These are phyloP conservation scores for Metopia argyrocephala DNA, from an alignment of 2,888 invertebrate species.

Conservation along the genomic window DNA sequence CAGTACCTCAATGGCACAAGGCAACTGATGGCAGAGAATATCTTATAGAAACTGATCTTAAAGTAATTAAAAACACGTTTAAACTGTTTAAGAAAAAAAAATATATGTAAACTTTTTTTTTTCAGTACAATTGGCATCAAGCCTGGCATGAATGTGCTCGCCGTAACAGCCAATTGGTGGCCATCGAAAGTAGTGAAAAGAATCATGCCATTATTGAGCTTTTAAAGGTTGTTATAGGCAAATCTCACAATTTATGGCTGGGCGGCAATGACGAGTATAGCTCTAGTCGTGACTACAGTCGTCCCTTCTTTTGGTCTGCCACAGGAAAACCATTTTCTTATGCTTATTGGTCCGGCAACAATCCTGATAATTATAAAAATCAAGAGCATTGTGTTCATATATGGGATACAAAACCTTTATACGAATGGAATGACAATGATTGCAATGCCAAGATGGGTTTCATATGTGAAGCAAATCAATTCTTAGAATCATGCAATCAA, in stretches of 20 bases:
- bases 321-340: slow-evolving; percentile 4
- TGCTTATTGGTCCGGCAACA: slow-evolving; percentile 17
- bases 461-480: slow-evolving; percentile 21
- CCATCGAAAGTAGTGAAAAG: background rate
- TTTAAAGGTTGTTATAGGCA: background rate
- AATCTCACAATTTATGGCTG: slow-evolving; percentile 24
- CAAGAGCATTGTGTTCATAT: slow-evolving; percentile 6
- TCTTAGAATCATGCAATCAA: background rate
- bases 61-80: slow-evolving; percentile 13
- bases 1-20: background rate
- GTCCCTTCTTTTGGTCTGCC: slow-evolving; percentile 22
- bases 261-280: slow-evolving; percentile 25
- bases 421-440: slow-evolving; percentile 19
- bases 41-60: slow-evolving; percentile 31
- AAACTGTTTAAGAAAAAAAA: background rate
- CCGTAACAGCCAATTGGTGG: background rate
- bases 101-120: background rate
- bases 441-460: background rate
- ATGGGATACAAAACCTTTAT: background rate
- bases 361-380: slow-evolving; percentile 15
- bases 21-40: slow-evolving; percentile 24
- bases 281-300: background rate
- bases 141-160: slow-evolving; percentile 29
- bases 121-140: slow-evolving; percentile 41
- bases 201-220: background rate